Evolutionary conservation across 2,113 vertebrate species (phyloP).

Genomic region (Nansenia antarctica): DNA sequence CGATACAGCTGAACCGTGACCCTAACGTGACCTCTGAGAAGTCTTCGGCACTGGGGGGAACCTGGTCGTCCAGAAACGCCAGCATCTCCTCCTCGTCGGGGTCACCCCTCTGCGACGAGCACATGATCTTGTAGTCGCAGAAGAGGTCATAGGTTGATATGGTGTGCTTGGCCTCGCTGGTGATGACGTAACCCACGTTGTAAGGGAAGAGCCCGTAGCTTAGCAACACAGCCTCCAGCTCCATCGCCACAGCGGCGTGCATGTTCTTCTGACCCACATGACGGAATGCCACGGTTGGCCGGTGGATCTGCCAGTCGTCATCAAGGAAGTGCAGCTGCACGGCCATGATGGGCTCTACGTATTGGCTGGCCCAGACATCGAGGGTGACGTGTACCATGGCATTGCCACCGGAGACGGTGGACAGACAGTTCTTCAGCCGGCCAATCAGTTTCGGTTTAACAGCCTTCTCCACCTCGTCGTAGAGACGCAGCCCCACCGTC

Average conservation of each 20-base stretch:
- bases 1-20: constrained; percentile 56
- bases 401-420: constrained; percentile 34
- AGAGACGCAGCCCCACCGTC: constrained; percentile 64
- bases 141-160: constrained; percentile 67
- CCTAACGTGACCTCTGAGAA: constrained; percentile 68
- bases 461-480: constrained; percentile 72
- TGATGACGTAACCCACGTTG: constrained; percentile 71
- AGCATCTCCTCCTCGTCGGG: constrained; percentile 67
- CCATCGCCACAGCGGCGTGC: constrained; percentile 41
- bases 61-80: constrained; percentile 62
- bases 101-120: constrained; percentile 61
- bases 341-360: constrained; percentile 44
- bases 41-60: constrained; percentile 42
- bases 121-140: constrained; percentile 74
- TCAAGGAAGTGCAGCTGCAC: constrained; percentile 75
- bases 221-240: constrained; percentile 73
- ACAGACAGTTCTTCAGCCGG: constrained; percentile 66
- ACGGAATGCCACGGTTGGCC: constrained; percentile 71
- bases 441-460: constrained; percentile 75
- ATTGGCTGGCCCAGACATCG: constrained; percentile 70
- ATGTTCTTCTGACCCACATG: constrained; percentile 59
- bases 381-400: constrained; percentile 65
- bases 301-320: constrained; percentile 68
- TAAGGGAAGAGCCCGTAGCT: constrained; percentile 74
- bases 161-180: constrained; percentile 69